Conservation (phyloP, 2,888 invertebrate species). For the Drosophila hawaiiensis region DNA sequence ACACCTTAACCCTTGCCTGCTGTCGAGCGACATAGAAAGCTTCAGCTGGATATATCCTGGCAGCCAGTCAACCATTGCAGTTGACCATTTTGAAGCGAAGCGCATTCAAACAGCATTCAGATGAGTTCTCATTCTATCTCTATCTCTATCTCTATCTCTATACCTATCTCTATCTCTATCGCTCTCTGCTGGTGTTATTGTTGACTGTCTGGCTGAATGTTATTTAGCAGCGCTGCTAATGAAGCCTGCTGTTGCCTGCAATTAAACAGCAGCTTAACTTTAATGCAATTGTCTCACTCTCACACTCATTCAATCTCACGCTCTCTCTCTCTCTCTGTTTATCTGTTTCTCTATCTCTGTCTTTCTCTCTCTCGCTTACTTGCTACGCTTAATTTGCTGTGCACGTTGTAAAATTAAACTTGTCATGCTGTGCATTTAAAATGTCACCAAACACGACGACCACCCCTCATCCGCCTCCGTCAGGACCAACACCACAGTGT, state of each 20-base stretch:
- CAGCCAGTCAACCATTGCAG: conserved; percentile 30
- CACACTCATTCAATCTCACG: not conserved
- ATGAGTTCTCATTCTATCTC: conserved; percentile 50
- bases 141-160: not conserved
- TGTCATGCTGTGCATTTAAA: conserved; percentile 79
- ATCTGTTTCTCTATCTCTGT: not conserved
- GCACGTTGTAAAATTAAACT: conserved; percentile 76
- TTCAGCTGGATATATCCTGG: conserved; percentile 18
- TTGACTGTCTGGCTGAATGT: conserved; percentile 51
- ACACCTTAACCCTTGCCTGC: conserved; percentile 12
- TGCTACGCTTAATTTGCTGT: conserved; percentile 78
- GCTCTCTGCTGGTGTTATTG: conserved; percentile 21
- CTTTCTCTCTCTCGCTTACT: not conserved
- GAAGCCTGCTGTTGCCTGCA: conserved; percentile 75
- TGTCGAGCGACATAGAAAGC: not conserved
- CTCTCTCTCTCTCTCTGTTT: conserved; percentile 3
- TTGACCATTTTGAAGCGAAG: conserved; percentile 51
- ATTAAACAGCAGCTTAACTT: conserved; percentile 73
- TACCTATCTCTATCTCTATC: too few species aligned
- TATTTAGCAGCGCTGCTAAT: conserved; percentile 76
- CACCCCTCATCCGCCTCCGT: not conserved
- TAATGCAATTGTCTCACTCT: conserved; percentile 65
- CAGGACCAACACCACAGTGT: not conserved
- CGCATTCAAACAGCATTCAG: conserved; percentile 74
- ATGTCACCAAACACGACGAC: conserved; percentile 66